phyloP scores from a whole-genome alignment of 2,888 invertebrate species.

The Orthosia gothica region DNA sequence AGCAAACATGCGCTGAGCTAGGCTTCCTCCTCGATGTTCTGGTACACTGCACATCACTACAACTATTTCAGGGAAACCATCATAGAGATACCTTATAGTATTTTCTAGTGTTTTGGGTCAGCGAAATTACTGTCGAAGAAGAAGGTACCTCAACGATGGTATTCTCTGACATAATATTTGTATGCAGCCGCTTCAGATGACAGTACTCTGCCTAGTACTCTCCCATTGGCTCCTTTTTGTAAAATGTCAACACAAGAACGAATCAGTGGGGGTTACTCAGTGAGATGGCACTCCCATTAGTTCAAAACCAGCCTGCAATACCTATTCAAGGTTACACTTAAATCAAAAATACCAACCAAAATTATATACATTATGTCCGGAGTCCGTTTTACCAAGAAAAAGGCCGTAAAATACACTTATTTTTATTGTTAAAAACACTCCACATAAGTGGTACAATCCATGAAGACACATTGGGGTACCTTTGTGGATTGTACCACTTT shows the following conservation, averaged over 20 bases:
- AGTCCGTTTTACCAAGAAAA: too few relatives aligned
- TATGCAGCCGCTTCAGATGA: neutral
- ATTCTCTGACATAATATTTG: neutral
- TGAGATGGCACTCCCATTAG: neutral
- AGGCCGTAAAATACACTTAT: too few relatives aligned
- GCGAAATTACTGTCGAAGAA: too few relatives aligned
- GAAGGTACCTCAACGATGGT: neutral
- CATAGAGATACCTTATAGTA: too few relatives aligned
- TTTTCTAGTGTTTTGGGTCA: too few relatives aligned
- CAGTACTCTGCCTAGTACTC: neutral
- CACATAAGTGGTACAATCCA: too few relatives aligned
- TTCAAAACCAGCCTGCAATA: neutral
- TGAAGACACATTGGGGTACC: too few relatives aligned
- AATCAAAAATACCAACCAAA: neutral
- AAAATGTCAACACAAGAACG: conserved; percentile 11
- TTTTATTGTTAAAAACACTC: too few relatives aligned
- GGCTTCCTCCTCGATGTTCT: too few relatives aligned
- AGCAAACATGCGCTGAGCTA: too few relatives aligned
- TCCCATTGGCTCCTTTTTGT: conserved; percentile 9
- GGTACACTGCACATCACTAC: neutral
- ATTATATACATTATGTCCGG: too few relatives aligned
- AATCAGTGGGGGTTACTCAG: conserved; percentile 9
- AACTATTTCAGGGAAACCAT: neutral
- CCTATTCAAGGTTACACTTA: neutral
- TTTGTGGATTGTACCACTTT: too few relatives aligned